A percentile compares a stretch with the other conserved stretches of the same genome.
These are phyloP conservation scores for Diorhabda sublineata DNA, from an alignment of 1,140 invertebrate genomes.

Conservation along the genomic window DNA sequence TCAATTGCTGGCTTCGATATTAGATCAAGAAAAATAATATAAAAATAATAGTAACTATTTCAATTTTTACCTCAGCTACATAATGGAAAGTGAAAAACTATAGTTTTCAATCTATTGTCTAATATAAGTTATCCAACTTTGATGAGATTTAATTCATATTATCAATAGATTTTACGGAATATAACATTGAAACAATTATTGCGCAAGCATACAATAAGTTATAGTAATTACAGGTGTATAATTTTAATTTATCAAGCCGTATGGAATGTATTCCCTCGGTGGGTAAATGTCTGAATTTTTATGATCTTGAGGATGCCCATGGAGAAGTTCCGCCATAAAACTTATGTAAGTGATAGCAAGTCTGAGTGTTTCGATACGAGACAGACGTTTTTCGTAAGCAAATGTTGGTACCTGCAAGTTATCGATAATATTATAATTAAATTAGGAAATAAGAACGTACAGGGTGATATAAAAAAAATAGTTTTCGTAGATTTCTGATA, in stretches of 20 bases:
- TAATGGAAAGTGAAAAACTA: no score
- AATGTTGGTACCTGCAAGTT: slow-evolving; percentile 86
- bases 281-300: slow-evolving; percentile 41
- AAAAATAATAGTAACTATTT: no score
- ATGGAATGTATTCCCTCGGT: slow-evolving; percentile 44
- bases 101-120: no score
- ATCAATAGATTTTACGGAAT: no score
- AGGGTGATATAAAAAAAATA: not conserved
- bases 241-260: slow-evolving; percentile 43
- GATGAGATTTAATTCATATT: no score
- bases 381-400: slow-evolving; percentile 96
- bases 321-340: slow-evolving; percentile 89
- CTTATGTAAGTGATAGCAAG: slow-evolving; percentile 98
- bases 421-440: not conserved
- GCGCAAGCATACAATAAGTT: no score
- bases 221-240: no score
- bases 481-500: not conserved
- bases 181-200: no score
- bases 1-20: no score
- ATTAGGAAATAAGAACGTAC: slow-evolving; percentile 3
- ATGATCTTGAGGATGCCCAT: slow-evolving; percentile 55
- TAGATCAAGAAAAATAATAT: no score
- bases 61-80: no score
- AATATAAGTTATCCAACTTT: no score
- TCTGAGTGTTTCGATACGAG: slow-evolving; percentile 94